Evolutionary conservation across 2,113 vertebrate genomes (phyloP).

Genomic region (Centropristis striata): DNA sequence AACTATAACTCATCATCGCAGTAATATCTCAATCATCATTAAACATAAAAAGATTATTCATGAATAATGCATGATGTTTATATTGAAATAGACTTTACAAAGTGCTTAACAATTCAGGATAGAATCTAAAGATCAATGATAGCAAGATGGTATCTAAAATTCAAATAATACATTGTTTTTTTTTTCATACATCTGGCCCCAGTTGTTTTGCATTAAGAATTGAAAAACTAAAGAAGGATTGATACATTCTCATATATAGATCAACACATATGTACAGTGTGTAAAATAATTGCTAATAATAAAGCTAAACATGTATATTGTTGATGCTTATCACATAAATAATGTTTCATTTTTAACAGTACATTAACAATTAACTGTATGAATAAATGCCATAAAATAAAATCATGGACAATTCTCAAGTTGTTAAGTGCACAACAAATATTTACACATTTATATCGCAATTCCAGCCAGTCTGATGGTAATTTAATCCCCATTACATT

Average conservation of each 20-base stretch:
- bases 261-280: not conserved
- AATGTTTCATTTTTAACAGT: not conserved
- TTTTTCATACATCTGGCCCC: not conserved
- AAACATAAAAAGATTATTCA: too few species aligned
- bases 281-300: not conserved
- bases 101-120: not conserved
- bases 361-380: not conserved
- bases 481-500: not conserved
- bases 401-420: constrained; percentile 7
- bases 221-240: not conserved
- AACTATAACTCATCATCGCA: not conserved
- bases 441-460: not conserved
- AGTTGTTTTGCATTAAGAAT: constrained; percentile 38
- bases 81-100: not conserved
- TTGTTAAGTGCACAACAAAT: constrained; percentile 5
- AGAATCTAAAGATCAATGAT: not conserved
- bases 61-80: too few species aligned
- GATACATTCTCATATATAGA: not conserved
- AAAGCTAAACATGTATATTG: not conserved
- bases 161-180: too few species aligned
- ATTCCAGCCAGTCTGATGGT: not conserved
- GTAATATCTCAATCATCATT: too few species aligned
- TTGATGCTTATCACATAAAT: constrained; percentile 35
- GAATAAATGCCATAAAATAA: not conserved
- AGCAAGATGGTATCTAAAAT: not conserved